Evolutionary conservation across 2,888 invertebrate genomes (phyloP), one percentile per base, ranked within the genome.

Genomic region (Pandemis cinnamomeana): DNA sequence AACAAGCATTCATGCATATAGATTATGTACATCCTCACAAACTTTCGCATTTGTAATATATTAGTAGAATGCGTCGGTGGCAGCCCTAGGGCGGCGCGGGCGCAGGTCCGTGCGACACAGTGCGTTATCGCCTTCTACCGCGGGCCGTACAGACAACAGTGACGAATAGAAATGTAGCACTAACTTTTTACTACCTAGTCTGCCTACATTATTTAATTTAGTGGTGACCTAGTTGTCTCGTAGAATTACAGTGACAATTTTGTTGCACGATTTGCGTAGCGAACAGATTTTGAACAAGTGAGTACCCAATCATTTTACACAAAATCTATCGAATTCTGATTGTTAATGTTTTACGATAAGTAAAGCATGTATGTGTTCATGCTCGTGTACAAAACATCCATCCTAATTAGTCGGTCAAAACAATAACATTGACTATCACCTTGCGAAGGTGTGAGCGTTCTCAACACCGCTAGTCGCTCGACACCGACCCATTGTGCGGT

Each of bases 401-500:
- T 87, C 83, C 86, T 88, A 91, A 92, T 92, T 91, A 92, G 90
- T 89, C 87, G 88, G 83, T 85, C 88, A 89, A 90, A 92, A 92
- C 90, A 92, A 92, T 89, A 89, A 90, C 87, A 88, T 83, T 82
- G 87, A 86, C 85, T 89, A 91, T 93, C 90, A 89, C 87, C 87
- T 87, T 86, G 90, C 86, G 81, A 83, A 92, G 92, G 92, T 93
- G 92, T 90, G 89, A 92, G 88, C 87, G 87, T 90, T 91, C 91
- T 87, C 91, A 90, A 87, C 91, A 91, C 92, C 91, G 92, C 92
- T 92, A 92, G 88, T 86, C 91, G 91, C 86, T 87, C 89, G 86
- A 90, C 91, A 89, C 89, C 90, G 87, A 86, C 87, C 89, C 86
- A 93, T 94, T 94, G 93, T 93, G 92, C 91, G 91, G 92, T 89